Conservation (phyloP, 1,140 invertebrate species). For the Cyrtorhinus lividipennis region DNA sequence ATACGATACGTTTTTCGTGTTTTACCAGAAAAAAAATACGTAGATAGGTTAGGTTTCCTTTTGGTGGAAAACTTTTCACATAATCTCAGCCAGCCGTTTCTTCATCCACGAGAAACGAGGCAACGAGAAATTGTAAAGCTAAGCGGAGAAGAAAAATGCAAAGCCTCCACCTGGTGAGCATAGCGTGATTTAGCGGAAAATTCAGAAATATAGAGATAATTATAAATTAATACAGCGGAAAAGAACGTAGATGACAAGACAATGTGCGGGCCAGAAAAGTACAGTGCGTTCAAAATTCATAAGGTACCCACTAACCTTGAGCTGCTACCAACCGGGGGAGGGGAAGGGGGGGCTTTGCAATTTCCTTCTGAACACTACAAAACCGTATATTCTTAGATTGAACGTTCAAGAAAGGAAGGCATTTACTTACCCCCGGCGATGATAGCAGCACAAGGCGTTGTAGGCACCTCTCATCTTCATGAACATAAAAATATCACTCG, state of each 20-base stretch:
- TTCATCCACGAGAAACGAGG: too few relatives aligned
- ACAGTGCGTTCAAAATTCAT: background rate
- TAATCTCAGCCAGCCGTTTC: too few relatives aligned
- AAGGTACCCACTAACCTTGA: background rate
- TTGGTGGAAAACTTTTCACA: too few relatives aligned
- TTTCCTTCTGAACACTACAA: background rate
- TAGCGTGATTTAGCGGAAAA: too few relatives aligned
- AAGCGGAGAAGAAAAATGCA: slow-evolving; percentile 13
- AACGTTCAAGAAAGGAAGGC: background rate
- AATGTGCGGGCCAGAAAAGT: background rate
- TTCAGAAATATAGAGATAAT: too few relatives aligned
- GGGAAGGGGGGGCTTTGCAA: background rate
- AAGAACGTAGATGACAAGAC: background rate
- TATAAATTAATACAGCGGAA: too few relatives aligned
- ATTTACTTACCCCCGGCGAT: slow-evolving; percentile 4
- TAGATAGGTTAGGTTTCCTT: too few relatives aligned
- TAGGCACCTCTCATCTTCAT: background rate
- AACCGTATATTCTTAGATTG: too few relatives aligned
- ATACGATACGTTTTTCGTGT: too few relatives aligned
- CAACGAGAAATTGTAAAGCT: too few relatives aligned
- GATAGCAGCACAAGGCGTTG: background rate
- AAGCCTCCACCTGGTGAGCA: background rate
- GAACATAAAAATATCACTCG: too few relatives aligned
- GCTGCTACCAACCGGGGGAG: background rate
- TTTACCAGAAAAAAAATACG: too few relatives aligned